Evolutionary conservation across 2,888 invertebrate genomes (phyloP), one percentile per base, ranked within the genome.

Genomic region (Galerucella calmariensis): DNA sequence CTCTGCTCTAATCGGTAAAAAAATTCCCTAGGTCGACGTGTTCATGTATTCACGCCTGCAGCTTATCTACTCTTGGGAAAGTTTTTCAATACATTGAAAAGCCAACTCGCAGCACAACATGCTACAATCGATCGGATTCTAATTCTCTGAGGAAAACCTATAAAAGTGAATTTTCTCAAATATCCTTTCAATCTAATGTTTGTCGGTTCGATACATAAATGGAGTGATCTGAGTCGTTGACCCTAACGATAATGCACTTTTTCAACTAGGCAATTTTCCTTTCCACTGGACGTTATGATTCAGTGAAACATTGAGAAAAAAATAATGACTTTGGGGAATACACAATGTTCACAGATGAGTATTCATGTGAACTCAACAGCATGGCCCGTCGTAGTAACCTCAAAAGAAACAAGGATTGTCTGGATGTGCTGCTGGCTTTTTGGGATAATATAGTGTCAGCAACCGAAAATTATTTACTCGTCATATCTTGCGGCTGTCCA

Each of bases 201-300:
- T 41, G 67, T 41, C 16, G 9, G 14, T 24, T 67, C 56, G 27
- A 56, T 67, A 67, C 67, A 67, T 41, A 35, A 20, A 51, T 53
- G 56, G 58, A 67, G 41, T 53, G 67, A 67, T 67, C 27, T 12
- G 58, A 67, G 58, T 67, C 67, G 56, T 67, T 44, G 67, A 67
- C 53, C 67, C 58, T 35, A 44, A 41, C 9, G 44, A 62, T 16
- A 62, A 62, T 62, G 62, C 16, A 62, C 35, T 62, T 62, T 62
- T 62, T 62, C 62, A 62, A 62, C n/a, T 41, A 62, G 14, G n/a
- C 41, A 14, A 24, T 16, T 16, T n/a, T 35, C 9, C 35, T n/a
- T 41, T 10, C 9, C 1, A 12, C 14, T 12, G 24, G 12, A 27
- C 35, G 27, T n/a, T 24, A 9, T 61, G 41, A 61, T 61, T 41